Evolutionary conservation across 2,888 invertebrate genomes (phyloP).

Genomic region (Palloptera scutellata): DNA sequence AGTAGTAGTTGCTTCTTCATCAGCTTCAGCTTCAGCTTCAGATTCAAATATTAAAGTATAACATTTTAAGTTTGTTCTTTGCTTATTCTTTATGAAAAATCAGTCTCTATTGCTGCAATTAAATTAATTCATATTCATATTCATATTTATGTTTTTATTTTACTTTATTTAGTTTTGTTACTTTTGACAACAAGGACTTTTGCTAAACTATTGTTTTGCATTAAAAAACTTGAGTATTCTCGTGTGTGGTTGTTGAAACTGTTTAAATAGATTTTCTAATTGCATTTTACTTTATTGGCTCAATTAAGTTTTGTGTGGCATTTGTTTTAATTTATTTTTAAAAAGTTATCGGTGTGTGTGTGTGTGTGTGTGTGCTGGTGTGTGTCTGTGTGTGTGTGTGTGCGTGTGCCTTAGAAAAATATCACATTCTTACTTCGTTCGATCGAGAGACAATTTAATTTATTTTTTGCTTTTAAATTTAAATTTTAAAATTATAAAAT

Average conservation of each 20-base stretch:
- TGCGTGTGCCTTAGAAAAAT: slow-evolving; percentile 60
- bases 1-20: background rate
- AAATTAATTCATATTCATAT: background rate
- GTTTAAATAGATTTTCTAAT: too few species aligned
- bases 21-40: slow-evolving; percentile 1
- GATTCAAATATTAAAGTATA: background rate
- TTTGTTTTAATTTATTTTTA: background rate
- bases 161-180: slow-evolving; percentile 1
- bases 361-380: background rate
- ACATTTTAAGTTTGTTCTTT: slow-evolving; percentile 11
- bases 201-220: too few species aligned
- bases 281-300: too few species aligned
- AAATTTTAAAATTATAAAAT: slow-evolving; percentile 34
- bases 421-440: slow-evolving; percentile 66
- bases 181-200: too few species aligned
- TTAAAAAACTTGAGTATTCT: too few species aligned
- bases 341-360: too few species aligned
- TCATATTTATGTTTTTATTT: slow-evolving; percentile 20
- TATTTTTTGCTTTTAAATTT: slow-evolving; percentile 37
- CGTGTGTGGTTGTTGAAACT: too few species aligned
- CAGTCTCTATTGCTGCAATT: slow-evolving; percentile 62
- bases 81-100: slow-evolving; percentile 48
- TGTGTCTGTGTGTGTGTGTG: slow-evolving; percentile 18
- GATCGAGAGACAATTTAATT: slow-evolving; percentile 62
- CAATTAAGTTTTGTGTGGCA: slow-evolving; percentile 6